Conservation (phyloP, 2,797 vertebrate species). For the Gambelia wislizenii region DNA sequence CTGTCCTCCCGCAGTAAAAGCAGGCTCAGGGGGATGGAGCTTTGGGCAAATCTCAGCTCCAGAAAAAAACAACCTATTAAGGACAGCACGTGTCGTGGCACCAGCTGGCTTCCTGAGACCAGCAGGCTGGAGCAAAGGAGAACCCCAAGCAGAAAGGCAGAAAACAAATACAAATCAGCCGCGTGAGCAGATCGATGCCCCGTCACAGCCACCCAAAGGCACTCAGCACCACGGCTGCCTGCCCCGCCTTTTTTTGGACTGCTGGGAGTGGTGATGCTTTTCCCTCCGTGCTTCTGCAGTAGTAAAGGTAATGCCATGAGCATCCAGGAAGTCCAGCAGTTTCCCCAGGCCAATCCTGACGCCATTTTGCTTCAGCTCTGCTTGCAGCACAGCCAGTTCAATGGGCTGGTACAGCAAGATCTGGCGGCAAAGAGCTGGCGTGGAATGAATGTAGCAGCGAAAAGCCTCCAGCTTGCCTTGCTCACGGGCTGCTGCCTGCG, state of each 20-base stretch:
- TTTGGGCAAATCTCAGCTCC: background rate
- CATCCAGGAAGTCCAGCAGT: slow-evolving; percentile 91
- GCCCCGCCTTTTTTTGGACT: slow-evolving; percentile 41
- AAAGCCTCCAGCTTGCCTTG: slow-evolving; percentile 81
- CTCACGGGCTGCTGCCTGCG: slow-evolving; percentile 76
- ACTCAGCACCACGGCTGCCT: slow-evolving; percentile 40
- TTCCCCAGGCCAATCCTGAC: slow-evolving; percentile 86
- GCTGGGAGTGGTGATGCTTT: slow-evolving; percentile 13
- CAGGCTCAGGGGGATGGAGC: background rate
- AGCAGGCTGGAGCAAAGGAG: background rate
- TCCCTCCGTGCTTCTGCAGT: slow-evolving; percentile 83
- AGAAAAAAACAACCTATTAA: background rate
- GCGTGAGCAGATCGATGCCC: too few species aligned
- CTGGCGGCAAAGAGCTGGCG: slow-evolving; percentile 81
- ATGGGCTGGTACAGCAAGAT: slow-evolving; percentile 92
- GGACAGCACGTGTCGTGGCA: background rate
- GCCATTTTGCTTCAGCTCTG: slow-evolving; percentile 85
- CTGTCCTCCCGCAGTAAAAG: background rate
- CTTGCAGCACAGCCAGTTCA: slow-evolving; percentile 85
- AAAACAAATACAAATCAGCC: too few species aligned
- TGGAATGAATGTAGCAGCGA: slow-evolving; percentile 84
- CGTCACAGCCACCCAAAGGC: too few species aligned
- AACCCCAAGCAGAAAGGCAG: background rate
- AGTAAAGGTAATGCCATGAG: slow-evolving; percentile 93
- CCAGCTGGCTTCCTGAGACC: background rate